phyloP scores from a whole-genome alignment of 2,113 vertebrate species.

The Saimiri boliviensis region DNA sequence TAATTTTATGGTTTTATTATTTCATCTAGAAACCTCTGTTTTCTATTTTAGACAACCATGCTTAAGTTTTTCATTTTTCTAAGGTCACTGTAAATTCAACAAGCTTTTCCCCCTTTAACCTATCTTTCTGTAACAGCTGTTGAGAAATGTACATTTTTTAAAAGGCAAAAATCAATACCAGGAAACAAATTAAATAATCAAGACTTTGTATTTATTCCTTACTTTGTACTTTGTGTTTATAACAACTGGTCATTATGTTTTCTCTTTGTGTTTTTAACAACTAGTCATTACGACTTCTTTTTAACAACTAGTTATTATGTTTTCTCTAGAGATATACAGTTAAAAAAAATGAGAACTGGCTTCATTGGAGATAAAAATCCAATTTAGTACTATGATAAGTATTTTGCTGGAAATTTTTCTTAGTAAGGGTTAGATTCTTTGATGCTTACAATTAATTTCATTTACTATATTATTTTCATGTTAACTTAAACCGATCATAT shows the following conservation, averaged over 20 bases:
- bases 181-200: constrained; percentile 18
- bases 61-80: constrained; percentile 26
- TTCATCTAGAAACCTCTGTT: neutral
- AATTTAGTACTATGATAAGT: neutral
- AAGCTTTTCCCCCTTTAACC: constrained; percentile 24
- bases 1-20: constrained; percentile 14
- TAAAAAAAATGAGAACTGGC: constrained; percentile 8
- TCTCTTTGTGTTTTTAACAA: constrained; percentile 5
- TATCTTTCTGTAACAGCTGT: neutral
- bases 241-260: constrained; percentile 21
- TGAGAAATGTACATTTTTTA: constrained; percentile 12
- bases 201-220: constrained; percentile 9
- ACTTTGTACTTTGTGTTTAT: constrained; percentile 36
- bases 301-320: neutral
- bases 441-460: neutral
- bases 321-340: neutral
- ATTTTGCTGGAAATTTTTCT: neutral
- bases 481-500: neutral
- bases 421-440: constrained; percentile 13
- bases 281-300: neutral
- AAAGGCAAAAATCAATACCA: constrained; percentile 29
- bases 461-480: constrained; percentile 1
- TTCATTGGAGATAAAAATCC: neutral
- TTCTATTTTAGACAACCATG: neutral
- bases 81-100: constrained; percentile 12